Conservation (phyloP, 2,888 invertebrate genomes). For the Cheilosia pagana region DNA sequence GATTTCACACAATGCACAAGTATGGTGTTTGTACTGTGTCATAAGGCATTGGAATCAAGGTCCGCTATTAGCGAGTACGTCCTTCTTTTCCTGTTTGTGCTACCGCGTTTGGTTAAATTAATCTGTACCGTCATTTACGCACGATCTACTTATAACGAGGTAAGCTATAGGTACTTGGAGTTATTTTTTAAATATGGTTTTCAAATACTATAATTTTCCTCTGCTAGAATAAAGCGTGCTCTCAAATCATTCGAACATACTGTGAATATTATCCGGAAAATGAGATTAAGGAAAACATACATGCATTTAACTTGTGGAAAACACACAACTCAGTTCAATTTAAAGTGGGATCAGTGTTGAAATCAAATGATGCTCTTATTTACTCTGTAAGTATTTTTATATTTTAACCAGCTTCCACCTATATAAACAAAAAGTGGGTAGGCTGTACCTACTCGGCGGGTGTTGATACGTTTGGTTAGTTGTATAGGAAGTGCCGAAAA, state of each 20-base stretch:
- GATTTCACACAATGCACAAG: constrained; percentile 80
- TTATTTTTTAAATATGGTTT: not conserved
- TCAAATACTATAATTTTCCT: constrained; percentile 11
- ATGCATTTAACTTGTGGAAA: constrained; percentile 77
- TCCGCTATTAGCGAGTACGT: constrained; percentile 76
- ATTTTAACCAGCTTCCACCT: too few species aligned
- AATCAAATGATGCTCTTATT: constrained; percentile 77
- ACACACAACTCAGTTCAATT: constrained; percentile 77
- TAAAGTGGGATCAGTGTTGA: constrained; percentile 76
- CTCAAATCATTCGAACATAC: constrained; percentile 76
- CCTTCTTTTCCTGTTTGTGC: constrained; percentile 77
- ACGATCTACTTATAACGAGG: constrained; percentile 78
- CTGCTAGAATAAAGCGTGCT: constrained; percentile 78
- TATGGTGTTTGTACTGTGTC: constrained; percentile 79
- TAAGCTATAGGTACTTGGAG: constrained; percentile 57
- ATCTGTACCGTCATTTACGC: constrained; percentile 78
- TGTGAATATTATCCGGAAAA: constrained; percentile 65
- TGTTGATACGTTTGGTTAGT: too few species aligned
- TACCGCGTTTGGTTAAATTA: constrained; percentile 78
- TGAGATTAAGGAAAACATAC: constrained; percentile 34
- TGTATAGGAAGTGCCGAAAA: too few species aligned
- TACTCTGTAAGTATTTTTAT: constrained; percentile 77
- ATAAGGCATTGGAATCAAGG: constrained; percentile 76
- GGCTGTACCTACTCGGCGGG: too few species aligned
- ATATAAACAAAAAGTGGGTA: too few species aligned